Conservation (phyloP, 2,113 vertebrate species). For the Coregonus clupeaformis region DNA sequence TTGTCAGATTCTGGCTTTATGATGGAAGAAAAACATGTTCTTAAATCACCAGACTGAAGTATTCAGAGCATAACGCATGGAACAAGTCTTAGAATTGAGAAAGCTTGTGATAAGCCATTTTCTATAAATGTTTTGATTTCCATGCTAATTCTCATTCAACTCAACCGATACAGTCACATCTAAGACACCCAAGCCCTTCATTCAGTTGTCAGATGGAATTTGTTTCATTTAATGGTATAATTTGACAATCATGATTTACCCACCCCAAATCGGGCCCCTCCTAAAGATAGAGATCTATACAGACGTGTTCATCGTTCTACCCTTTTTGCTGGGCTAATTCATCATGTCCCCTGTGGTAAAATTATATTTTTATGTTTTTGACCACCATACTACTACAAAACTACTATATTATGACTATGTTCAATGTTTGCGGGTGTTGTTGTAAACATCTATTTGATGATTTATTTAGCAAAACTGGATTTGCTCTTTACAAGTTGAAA, state of each 20-base stretch:
- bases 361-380: neutral
- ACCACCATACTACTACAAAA: neutral
- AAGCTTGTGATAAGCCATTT: neutral
- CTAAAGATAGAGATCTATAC: constrained; percentile 56
- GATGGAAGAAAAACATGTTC: neutral
- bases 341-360: neutral
- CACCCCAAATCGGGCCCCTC: constrained; percentile 40
- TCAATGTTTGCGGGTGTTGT: no score
- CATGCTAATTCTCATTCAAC: neutral
- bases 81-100: neutral
- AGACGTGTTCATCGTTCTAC: constrained; percentile 33
- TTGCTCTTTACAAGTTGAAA: constrained; percentile 9
- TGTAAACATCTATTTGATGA: neutral
- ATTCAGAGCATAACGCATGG: neutral
- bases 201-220: constrained; percentile 10
- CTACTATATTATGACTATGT: no score
- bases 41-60: neutral
- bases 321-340: neutral
- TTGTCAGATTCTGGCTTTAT: neutral
- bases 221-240: constrained; percentile 50
- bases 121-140: neutral
- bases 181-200: neutral
- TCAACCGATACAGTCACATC: neutral
- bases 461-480: constrained; percentile 20
- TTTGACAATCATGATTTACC: constrained; percentile 26